Evolutionary conservation across 2,797 vertebrate genomes (phyloP).

Genomic region (Percopsis omiscomaycus): DNA sequence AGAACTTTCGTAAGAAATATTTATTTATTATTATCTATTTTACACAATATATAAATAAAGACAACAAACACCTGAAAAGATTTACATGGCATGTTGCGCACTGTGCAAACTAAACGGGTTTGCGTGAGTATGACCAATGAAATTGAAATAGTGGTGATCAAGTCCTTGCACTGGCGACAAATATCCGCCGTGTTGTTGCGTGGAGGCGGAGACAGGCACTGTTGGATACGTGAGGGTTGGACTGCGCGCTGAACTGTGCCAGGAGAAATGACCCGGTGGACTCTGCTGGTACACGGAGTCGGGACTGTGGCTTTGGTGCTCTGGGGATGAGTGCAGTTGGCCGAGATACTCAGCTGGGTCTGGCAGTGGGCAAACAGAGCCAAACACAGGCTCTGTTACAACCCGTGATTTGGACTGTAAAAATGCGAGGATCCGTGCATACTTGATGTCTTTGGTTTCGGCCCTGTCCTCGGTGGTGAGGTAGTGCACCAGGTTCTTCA

Average conservation of each 20-base stretch:
- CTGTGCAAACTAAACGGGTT: slow-evolving; percentile 87
- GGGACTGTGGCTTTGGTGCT: slow-evolving; percentile 82
- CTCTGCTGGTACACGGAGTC: slow-evolving; percentile 84
- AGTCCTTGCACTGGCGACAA: slow-evolving; percentile 88
- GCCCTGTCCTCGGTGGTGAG: slow-evolving; percentile 94
- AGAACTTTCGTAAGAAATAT: slow-evolving; percentile 44
- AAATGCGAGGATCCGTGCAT: slow-evolving; percentile 96
- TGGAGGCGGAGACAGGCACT: slow-evolving; percentile 76
- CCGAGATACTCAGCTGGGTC: slow-evolving; percentile 85
- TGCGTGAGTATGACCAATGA: slow-evolving; percentile 88
- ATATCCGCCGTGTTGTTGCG: slow-evolving; percentile 85
- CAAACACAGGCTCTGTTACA: slow-evolving; percentile 85
- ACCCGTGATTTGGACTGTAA: slow-evolving; percentile 92
- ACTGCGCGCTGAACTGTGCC: slow-evolving; percentile 83
- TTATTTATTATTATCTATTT: slow-evolving; percentile 62
- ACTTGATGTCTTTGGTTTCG: slow-evolving; percentile 97
- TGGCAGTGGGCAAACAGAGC: slow-evolving; percentile 76
- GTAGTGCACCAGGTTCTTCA: slow-evolving; percentile 98
- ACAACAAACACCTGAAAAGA: slow-evolving; percentile 11
- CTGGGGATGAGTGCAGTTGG: slow-evolving; percentile 83
- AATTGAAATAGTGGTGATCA: slow-evolving; percentile 91
- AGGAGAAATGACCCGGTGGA: slow-evolving; percentile 82
- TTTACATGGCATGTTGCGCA: slow-evolving; percentile 84
- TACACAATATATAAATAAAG: slow-evolving; percentile 55
- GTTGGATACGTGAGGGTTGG: slow-evolving; percentile 83